phyloP scores from a whole-genome alignment of 1,140 invertebrate genomes.

The Papilio dardanus region DNA sequence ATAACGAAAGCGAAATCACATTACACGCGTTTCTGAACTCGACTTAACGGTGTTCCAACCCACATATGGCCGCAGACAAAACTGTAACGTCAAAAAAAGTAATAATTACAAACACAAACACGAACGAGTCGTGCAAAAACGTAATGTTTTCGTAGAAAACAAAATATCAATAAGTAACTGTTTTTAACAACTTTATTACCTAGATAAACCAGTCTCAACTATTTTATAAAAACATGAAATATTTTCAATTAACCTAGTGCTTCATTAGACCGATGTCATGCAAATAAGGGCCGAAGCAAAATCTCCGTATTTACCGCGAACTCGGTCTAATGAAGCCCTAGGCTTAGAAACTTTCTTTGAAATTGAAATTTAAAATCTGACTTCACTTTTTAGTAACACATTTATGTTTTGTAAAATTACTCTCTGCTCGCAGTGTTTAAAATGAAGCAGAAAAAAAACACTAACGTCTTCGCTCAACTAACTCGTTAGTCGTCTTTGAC shows the following conservation, averaged over 20 bases:
- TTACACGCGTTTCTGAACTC: constrained; percentile 40
- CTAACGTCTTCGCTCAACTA: not conserved
- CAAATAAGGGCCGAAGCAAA: too few relatives aligned
- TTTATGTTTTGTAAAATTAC: too few relatives aligned
- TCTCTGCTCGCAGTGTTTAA: too few relatives aligned
- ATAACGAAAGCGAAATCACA: constrained; percentile 50
- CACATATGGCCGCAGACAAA: constrained; percentile 31
- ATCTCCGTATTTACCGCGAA: too few relatives aligned
- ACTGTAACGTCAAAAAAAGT: constrained; percentile 34
- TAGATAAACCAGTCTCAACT: not conserved
- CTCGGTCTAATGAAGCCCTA: too few relatives aligned
- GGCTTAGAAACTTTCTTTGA: too few relatives aligned
- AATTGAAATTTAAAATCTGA: too few relatives aligned
- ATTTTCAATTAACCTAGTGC: too few relatives aligned
- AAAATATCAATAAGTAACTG: not conserved
- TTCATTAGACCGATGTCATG: too few relatives aligned
- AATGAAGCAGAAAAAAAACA: too few relatives aligned
- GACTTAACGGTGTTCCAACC: constrained; percentile 47
- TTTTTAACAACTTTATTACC: not conserved
- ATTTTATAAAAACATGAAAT: not conserved
- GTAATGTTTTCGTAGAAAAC: not conserved
- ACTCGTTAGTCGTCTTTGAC: constrained; percentile 19
- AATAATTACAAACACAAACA: constrained; percentile 27
- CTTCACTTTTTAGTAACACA: too few relatives aligned
- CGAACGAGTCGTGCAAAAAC: not conserved